These are phyloP conservation scores for Hypocryptadius cinnamomeus DNA, from an alignment of 2,113 vertebrate species.

Conservation along the genomic window DNA sequence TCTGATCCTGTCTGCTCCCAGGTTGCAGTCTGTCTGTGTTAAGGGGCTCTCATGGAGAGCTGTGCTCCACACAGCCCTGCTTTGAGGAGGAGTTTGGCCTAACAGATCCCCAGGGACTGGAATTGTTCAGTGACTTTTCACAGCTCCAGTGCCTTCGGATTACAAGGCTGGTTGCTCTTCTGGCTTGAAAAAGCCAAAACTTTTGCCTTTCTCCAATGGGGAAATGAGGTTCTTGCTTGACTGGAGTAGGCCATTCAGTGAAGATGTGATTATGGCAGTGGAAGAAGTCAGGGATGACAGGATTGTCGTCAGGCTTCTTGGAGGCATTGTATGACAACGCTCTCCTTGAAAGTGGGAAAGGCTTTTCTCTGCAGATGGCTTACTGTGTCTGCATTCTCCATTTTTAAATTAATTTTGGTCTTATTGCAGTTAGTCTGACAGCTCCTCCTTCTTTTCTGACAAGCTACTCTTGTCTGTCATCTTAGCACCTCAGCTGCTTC, in stretches of 20 bases:
- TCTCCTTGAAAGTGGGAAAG: background rate
- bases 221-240: background rate
- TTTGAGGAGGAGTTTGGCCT: background rate
- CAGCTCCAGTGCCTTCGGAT: background rate
- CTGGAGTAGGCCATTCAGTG: background rate
- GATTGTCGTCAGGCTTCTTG: background rate
- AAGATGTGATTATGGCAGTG: background rate
- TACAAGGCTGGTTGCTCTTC: background rate
- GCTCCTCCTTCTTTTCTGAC: constrained; percentile 36
- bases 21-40: fast-evolving
- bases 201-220: background rate
- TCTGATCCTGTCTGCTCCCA: background rate
- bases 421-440: constrained; percentile 21
- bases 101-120: background rate
- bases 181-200: background rate
- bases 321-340: background rate
- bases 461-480: constrained; percentile 39
- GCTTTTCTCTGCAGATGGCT: background rate
- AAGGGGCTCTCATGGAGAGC: background rate
- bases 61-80: background rate
- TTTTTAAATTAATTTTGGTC: constrained; percentile 7
- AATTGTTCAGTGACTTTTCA: background rate
- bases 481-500: constrained; percentile 49
- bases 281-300: background rate
- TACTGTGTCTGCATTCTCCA: background rate